Percentiles rank a stretch among this genome's conserved stretches.
phyloP scores from a whole-genome alignment of 2,113 vertebrate genomes.

The Acrocephalus arundinaceus region DNA sequence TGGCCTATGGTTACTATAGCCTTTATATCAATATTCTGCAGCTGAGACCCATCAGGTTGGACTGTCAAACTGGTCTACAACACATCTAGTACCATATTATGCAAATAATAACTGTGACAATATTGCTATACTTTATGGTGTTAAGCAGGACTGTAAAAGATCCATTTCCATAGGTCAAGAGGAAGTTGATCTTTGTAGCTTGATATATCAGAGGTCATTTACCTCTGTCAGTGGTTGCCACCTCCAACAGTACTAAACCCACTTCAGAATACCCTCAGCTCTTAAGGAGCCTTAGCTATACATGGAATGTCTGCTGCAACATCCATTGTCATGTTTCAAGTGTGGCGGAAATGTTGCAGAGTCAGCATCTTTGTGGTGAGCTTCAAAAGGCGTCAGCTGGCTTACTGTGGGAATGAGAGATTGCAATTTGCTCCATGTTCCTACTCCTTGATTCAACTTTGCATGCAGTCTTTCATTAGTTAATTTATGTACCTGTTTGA shows the following conservation, averaged over 20 bases:
- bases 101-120: conserved; percentile 26
- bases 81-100: conserved; percentile 32
- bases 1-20: conserved; percentile 41
- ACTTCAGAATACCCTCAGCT: not conserved
- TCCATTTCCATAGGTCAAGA: conserved; percentile 36
- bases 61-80: conserved; percentile 14
- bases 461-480: not conserved
- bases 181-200: conserved; percentile 26
- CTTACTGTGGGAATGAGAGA: not conserved
- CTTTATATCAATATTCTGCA: conserved; percentile 42
- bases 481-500: not conserved
- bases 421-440: not conserved
- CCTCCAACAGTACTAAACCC: not conserved
- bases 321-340: not conserved
- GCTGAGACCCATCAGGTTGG: not conserved
- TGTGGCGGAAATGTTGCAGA: not conserved
- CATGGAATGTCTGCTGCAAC: not conserved
- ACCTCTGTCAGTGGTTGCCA: not conserved
- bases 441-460: not conserved
- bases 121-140: not conserved
- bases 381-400: not conserved
- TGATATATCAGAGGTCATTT: conserved; percentile 23
- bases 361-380: not conserved
- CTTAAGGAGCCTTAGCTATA: not conserved
- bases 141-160: not conserved